Conservation (phyloP, 2,888 invertebrate genomes). For the Pterostichus madidus region DNA sequence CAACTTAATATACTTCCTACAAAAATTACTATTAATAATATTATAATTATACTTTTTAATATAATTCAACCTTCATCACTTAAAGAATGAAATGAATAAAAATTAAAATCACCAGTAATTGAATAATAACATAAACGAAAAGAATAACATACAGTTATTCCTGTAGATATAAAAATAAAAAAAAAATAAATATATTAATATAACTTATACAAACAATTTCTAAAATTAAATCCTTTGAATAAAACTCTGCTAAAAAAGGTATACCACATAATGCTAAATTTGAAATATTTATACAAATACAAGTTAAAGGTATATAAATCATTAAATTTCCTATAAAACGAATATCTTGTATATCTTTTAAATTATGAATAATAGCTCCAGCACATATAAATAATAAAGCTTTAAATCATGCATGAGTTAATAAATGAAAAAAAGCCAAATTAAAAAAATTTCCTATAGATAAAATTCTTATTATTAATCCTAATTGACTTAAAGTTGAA, state of each 20-base stretch:
- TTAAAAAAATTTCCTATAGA: slow-evolving; percentile 78
- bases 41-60: slow-evolving; percentile 71
- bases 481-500: slow-evolving; percentile 87
- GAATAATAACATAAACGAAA: slow-evolving; percentile 80
- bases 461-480: slow-evolving; percentile 83
- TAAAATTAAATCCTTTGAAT: slow-evolving; percentile 83
- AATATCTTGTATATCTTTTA: slow-evolving; percentile 84
- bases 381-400: slow-evolving; percentile 84
- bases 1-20: slow-evolving; percentile 80
- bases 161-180: slow-evolving; percentile 80
- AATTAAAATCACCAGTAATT: slow-evolving; percentile 78
- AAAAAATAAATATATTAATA: slow-evolving; percentile 80
- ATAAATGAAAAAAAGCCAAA: slow-evolving; percentile 84
- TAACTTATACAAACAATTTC: slow-evolving; percentile 79
- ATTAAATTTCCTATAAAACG: slow-evolving; percentile 80
- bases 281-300: slow-evolving; percentile 76
- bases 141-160: slow-evolving; percentile 79
- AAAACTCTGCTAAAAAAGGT: slow-evolving; percentile 79
- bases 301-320: slow-evolving; percentile 79
- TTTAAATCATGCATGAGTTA: slow-evolving; percentile 86
- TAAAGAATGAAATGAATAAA: slow-evolving; percentile 77
- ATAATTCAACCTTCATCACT: slow-evolving; percentile 78
- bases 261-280: slow-evolving; percentile 76
- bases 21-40: slow-evolving; percentile 78
- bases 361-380: slow-evolving; percentile 84